phyloP scores from a whole-genome alignment of 1,140 invertebrate species.

The Calosoma granatense region DNA sequence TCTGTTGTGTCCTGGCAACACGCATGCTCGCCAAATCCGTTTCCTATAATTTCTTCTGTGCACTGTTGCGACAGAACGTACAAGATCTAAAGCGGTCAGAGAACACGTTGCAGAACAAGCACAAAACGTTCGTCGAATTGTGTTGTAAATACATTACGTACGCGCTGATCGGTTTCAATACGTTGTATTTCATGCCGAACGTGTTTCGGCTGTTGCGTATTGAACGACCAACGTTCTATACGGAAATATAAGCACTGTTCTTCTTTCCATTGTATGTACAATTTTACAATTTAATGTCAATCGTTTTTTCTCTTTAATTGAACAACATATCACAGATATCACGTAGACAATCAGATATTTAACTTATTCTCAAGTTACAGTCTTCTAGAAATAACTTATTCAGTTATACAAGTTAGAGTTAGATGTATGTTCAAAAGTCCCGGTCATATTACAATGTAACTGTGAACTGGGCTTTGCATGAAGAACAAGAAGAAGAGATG shows the following conservation, averaged over 20 bases:
- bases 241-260: slow-evolving; percentile 50
- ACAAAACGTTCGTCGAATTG: slow-evolving; percentile 65
- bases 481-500: too few species aligned
- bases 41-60: slow-evolving; percentile 57
- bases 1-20: slow-evolving; percentile 57
- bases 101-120: slow-evolving; percentile 50
- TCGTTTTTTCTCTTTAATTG: too few species aligned
- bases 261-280: not conserved
- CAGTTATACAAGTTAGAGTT: too few species aligned
- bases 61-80: slow-evolving; percentile 52
- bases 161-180: slow-evolving; percentile 63
- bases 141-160: slow-evolving; percentile 73
- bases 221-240: slow-evolving; percentile 72
- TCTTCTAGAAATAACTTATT: not conserved
- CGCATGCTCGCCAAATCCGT: slow-evolving; percentile 57
- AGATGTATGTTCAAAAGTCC: too few species aligned
- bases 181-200: slow-evolving; percentile 65
- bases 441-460: too few species aligned
- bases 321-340: not conserved
- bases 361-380: not conserved
- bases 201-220: slow-evolving; percentile 66
- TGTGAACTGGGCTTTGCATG: too few species aligned
- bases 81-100: slow-evolving; percentile 49
- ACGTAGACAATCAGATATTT: slow-evolving; percentile 2
- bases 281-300: too few species aligned